Evolutionary conservation across 2,113 vertebrate species (phyloP), one percentile per base, ranked within the genome.

Genomic region (Entomyzon cyanotis): DNA sequence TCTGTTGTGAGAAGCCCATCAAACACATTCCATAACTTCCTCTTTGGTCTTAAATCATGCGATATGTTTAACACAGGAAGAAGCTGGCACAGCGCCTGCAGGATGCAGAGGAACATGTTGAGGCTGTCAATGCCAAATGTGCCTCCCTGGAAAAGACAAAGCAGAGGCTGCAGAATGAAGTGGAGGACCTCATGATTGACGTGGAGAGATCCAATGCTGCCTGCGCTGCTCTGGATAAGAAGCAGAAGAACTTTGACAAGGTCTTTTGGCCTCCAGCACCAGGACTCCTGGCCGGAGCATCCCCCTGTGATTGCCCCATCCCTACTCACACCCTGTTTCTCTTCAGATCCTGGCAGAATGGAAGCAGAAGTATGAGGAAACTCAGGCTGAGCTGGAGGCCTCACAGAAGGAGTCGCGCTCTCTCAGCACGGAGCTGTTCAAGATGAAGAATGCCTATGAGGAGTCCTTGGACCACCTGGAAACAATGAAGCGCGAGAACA

Each of bases 401-500:
- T 50, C 47, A 13, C 67, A 50, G 67, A 67, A 67, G 64, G 69
- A 71, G 49, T 70, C 68, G 24, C 70, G 70, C 70, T 73, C 70
- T n/a, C 64, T 67, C 42, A 67, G 64, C 64, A 67, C 64, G 13
- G 64, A 67, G 64, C 64, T 67, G 42, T 67, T 67, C 15, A 67
- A 67, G 64, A 67, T 67, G 64, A 67, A 67, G 64, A 67, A 67
- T 46, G 64, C 64, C 64, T 67, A 99, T 20, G 37, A 62, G 37
- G 37, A 20, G 27, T 20, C 35, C 59, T 62, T 17, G 27, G 37
- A 98, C 70, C 98, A 98, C 17, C 97, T 98, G 63, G 98, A 98
- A 94, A 98, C 98, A 9, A 53, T 98, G 78, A 98, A 98, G 91
- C 82, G 98, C 1, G 98, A 98, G 93, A 98, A 98, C 82, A 98